Percentiles rank a stretch among this genome's conserved stretches.
These are phyloP conservation scores for Stichodactyla mertensii DNA, from an alignment of 64 coral and sea anemone species.

Conservation along the genomic window DNA sequence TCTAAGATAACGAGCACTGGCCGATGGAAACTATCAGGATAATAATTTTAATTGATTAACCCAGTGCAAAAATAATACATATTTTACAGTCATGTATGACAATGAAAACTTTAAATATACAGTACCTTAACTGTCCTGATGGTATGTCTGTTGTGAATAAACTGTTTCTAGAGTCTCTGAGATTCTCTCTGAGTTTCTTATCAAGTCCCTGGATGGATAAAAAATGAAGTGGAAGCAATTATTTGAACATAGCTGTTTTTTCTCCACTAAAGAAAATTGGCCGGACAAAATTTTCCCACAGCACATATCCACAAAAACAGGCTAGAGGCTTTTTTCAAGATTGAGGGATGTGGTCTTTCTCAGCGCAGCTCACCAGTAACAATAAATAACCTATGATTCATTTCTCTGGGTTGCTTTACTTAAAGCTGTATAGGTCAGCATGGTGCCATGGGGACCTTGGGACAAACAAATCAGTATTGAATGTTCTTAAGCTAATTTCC, in stretches of 20 bases:
- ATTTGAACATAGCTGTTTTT: not conserved
- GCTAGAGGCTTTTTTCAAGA: too few relatives aligned
- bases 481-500: too few relatives aligned
- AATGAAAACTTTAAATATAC: not conserved
- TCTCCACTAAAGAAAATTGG: not conserved
- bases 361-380: too few relatives aligned
- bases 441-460: too few relatives aligned
- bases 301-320: too few relatives aligned
- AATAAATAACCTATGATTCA: too few relatives aligned
- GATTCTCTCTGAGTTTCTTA: slow-evolving; percentile 92
- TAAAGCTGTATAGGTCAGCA: too few relatives aligned
- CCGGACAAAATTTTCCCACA: not conserved
- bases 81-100: not conserved
- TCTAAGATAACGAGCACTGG: slow-evolving; percentile 88
- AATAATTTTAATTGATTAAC: too few relatives aligned
- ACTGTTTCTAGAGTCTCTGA: slow-evolving; percentile 96
- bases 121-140: slow-evolving; percentile 93
- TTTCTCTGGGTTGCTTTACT: too few relatives aligned
- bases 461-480: too few relatives aligned
- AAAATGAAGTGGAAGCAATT: too few relatives aligned
- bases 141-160: slow-evolving; percentile 91
- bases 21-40: slow-evolving; percentile 74
- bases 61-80: not conserved
- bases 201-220: slow-evolving; percentile 67
- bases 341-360: too few relatives aligned